phyloP scores from a whole-genome alignment of 2,888 invertebrate genomes.

The Coremacera marginata region DNA sequence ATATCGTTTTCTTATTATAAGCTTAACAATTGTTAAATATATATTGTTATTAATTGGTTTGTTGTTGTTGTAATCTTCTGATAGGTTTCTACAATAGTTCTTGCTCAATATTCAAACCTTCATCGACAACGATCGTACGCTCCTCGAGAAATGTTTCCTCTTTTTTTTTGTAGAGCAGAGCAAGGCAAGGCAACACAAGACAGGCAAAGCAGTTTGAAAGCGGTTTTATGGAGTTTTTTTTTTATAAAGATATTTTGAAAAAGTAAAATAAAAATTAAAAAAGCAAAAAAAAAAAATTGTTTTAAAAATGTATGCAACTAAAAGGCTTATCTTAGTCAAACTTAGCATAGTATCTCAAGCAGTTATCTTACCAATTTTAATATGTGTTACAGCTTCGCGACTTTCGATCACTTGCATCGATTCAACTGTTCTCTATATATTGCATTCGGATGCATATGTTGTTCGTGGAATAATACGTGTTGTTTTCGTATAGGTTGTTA shows the following conservation, averaged over 20 bases:
- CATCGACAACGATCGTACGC: constrained; percentile 66
- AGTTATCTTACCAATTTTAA: constrained; percentile 65
- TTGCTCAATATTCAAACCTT: constrained; percentile 67
- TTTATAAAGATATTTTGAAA: not conserved
- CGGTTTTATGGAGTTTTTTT: constrained; percentile 45
- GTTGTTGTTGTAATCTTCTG: constrained; percentile 37
- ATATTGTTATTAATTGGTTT: constrained; percentile 21
- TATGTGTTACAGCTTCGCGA: constrained; percentile 67
- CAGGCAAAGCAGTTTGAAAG: constrained; percentile 56
- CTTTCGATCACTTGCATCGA: constrained; percentile 66
- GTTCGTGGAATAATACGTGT: not conserved
- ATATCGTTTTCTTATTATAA: not conserved
- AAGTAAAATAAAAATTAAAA: constrained; percentile 40
- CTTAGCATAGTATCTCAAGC: not conserved
- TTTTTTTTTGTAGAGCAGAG: constrained; percentile 46
- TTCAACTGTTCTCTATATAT: constrained; percentile 66
- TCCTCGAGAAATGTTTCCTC: constrained; percentile 69
- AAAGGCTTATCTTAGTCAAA: not conserved
- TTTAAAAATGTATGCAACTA: constrained; percentile 39
- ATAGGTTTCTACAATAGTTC: constrained; percentile 60
- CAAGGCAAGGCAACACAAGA: constrained; percentile 40
- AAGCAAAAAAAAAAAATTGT: constrained; percentile 50
- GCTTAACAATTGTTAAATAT: constrained; percentile 22
- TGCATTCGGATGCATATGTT: constrained; percentile 1
- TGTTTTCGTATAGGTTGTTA: constrained; percentile 28